phyloP scores from a whole-genome alignment of 2,113 vertebrate genomes.

The Ailuropoda melanoleuca region DNA sequence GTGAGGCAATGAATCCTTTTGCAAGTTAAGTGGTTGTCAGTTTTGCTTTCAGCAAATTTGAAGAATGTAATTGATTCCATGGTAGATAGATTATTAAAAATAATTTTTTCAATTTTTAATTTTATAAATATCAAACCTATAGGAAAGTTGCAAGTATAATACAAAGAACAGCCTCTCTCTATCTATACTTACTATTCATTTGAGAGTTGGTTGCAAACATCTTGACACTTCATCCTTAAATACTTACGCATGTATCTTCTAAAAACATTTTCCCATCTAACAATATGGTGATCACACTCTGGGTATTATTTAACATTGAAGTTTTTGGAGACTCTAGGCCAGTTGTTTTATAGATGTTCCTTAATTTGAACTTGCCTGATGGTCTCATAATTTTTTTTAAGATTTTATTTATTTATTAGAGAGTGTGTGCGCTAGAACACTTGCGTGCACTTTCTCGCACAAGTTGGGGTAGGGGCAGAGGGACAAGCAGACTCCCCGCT shows the following conservation, averaged over 20 bases:
- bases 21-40: not conserved
- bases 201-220: not conserved
- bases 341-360: not conserved
- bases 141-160: not conserved
- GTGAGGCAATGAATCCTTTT: not conserved
- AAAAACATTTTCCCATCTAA: not conserved
- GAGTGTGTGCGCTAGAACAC: fast-evolving
- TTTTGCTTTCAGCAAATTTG: not conserved
- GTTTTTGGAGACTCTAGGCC: not conserved
- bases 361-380: not conserved
- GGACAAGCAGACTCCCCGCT: too few relatives aligned
- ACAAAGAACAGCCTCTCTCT: not conserved
- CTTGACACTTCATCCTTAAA: not conserved
- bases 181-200: not conserved
- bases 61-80: not conserved
- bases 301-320: not conserved
- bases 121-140: not conserved
- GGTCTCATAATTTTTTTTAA: not conserved
- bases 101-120: not conserved
- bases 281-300: not conserved
- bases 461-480: too few relatives aligned
- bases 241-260: not conserved
- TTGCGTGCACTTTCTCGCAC: too few relatives aligned
- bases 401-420: not conserved
- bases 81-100: not conserved